Base-by-base conservation (phyloP, 2,888 invertebrate genomes). In the Cantharis rufa region DNA sequence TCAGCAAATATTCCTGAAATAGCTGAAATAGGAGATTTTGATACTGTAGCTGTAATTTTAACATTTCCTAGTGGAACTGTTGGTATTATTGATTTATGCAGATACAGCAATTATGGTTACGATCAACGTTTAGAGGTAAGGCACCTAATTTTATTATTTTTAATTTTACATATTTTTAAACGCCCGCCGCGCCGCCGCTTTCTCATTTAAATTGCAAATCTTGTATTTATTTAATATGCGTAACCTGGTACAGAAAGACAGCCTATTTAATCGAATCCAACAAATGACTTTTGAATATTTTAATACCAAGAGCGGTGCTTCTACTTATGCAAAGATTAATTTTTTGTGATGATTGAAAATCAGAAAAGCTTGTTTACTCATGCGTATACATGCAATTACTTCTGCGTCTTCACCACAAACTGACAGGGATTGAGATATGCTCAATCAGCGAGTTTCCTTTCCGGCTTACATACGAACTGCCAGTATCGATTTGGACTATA, bases 101-200 rank as follows among this genome's bases (percentile, higher is more conserved):
- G 93, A 32, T 90, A 89, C 84, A 90, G 91, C 32, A 87, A 87
- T 11, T 93, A 92, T 82, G 93, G 94, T 1, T 93, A 93, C 82
- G 94, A 94, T 80, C 93, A 93, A 85, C 89, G 94, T 79, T 84
- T 93, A 0, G 94, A 94, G 88, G 84, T 83, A 75, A n/a, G 13
- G 32, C 1, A n/a, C 48, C n/a, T 48, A n/a, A 48, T 48, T 48
- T 48, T 7, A 48, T 48, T 48, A 48, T 48, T 48, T 48, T 48
- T 48, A 5, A 48, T 48, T 48, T 48, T 48, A n/a, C 48, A 48
- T 48, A 48, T 48, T 48, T 48, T 48, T 48, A 48, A 48, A n/a
- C 48, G 48, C 3, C 13, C 13, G 32, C 11, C 32, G 27, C 27
- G 27, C 27, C 27, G 27, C 27, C 10, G 27, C 2, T 10, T 10